These are phyloP conservation scores for Pocillopora damicornis DNA, from an alignment of 64 coral and sea anemone genomes.

Conservation along the genomic window DNA sequence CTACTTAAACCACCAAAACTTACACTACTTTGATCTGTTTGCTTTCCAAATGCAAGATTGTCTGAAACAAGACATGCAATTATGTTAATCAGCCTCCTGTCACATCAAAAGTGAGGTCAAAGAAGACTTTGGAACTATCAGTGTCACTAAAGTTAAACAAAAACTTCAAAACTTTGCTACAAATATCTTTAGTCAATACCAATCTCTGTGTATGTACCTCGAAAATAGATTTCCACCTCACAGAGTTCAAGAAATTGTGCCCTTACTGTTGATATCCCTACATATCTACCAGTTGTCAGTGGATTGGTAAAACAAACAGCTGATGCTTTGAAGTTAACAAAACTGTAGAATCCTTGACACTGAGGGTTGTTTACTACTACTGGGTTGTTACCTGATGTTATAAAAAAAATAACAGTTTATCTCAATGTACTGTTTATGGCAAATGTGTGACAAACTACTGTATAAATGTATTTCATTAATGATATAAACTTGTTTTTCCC, in stretches of 20 bases:
- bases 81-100: background rate
- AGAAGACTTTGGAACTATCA: too few species aligned
- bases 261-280: background rate
- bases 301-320: background rate
- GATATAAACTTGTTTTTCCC: too few species aligned
- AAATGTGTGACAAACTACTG: too few species aligned
- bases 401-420: too few species aligned
- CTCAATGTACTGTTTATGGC: too few species aligned
- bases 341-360: background rate
- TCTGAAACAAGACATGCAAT: background rate
- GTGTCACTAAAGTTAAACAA: too few species aligned
- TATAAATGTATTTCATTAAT: too few species aligned
- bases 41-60: slow-evolving; percentile 8
- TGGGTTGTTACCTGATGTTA: too few species aligned
- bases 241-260: background rate
- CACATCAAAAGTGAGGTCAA: background rate
- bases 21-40: background rate
- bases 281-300: background rate
- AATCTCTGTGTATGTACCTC: background rate
- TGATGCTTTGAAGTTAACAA: background rate
- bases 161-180: too few species aligned
- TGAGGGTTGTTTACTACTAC: background rate
- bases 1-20: too few species aligned
- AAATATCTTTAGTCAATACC: too few species aligned
- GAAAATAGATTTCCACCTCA: background rate